Evolutionary conservation across 2,888 invertebrate species (phyloP).

Genomic region (Epirrhoe tristata): DNA sequence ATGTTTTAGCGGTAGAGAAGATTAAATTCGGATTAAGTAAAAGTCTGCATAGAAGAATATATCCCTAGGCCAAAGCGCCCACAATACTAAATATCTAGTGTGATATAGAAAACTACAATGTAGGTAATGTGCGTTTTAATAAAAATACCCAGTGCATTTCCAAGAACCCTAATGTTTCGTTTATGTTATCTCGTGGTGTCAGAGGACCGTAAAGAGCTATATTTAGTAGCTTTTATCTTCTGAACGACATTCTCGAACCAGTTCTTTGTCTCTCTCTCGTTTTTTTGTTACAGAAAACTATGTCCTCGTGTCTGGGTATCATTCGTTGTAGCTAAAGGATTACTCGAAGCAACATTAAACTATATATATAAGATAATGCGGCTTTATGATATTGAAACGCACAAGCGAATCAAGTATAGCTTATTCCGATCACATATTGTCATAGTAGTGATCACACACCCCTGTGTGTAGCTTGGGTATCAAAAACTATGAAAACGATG

Average conservation of each 20-base stretch:
- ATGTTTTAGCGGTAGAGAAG: too few relatives aligned
- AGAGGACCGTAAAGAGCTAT: slow-evolving; percentile 20
- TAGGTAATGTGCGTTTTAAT: background rate
- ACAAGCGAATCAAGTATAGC: too few relatives aligned
- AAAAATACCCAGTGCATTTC: slow-evolving; percentile 18
- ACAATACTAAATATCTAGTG: background rate
- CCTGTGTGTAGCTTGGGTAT: too few relatives aligned
- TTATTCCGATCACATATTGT: too few relatives aligned
- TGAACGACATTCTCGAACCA: slow-evolving; percentile 11
- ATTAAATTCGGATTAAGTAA: too few relatives aligned
- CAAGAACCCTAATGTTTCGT: slow-evolving; percentile 12
- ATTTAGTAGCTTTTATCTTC: slow-evolving; percentile 27
- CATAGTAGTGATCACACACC: too few relatives aligned
- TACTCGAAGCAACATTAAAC: too few relatives aligned
- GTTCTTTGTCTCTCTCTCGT: slow-evolving; percentile 14
- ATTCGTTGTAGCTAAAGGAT: background rate
- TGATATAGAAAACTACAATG: background rate
- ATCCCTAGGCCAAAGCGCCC: too few relatives aligned
- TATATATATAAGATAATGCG: too few relatives aligned
- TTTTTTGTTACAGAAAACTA: slow-evolving; percentile 1
- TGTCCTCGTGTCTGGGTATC: background rate
- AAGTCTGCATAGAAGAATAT: too few relatives aligned
- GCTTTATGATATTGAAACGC: too few relatives aligned
- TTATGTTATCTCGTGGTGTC: slow-evolving; percentile 19
- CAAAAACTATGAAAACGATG: too few relatives aligned